Conservation (phyloP, 2,888 invertebrate species). For the Xanthia togata region DNA sequence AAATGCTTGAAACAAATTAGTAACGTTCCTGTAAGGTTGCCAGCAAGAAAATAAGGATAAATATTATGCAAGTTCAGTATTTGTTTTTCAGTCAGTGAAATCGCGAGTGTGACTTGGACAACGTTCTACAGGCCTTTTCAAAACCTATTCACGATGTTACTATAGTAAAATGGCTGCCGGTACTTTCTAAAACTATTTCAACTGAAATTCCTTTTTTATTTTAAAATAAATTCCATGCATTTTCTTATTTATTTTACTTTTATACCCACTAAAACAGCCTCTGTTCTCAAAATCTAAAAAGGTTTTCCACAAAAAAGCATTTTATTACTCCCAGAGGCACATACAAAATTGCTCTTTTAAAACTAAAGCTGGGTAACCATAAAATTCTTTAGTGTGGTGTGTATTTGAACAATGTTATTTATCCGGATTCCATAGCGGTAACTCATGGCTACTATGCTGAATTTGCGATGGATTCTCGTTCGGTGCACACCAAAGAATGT, state of each 20-base stretch:
- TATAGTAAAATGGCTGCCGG: neutral
- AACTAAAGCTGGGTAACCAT: constrained; percentile 52
- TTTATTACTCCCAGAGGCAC: constrained; percentile 39
- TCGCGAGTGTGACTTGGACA: neutral
- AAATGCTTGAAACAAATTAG: constrained; percentile 5
- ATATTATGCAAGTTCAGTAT: neutral
- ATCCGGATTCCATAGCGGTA: constrained; percentile 32
- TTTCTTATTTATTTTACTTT: constrained; percentile 22
- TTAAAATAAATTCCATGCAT: constrained; percentile 39
- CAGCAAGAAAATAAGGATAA: neutral
- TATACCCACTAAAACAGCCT: constrained; percentile 17
- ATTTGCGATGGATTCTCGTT: constrained; percentile 12
- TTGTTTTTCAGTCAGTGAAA: neutral
- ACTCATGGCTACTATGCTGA: constrained; percentile 12
- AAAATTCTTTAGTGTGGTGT: constrained; percentile 32
- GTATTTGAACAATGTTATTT: constrained; percentile 32
- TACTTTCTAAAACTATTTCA: constrained; percentile 2
- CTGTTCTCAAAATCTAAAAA: constrained; percentile 35
- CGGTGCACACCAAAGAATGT: neutral
- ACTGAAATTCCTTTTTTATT: constrained; percentile 26
- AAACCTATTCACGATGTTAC: neutral
- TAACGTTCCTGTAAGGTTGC: neutral
- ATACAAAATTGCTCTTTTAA: constrained; percentile 51
- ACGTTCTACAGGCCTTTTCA: neutral
- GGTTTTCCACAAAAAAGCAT: constrained; percentile 32